Percentiles rank a stretch among this genome's conserved stretches.
phyloP scores from a whole-genome alignment of 2,113 vertebrate genomes.

The Rhegmatorhina hoffmannsi region DNA sequence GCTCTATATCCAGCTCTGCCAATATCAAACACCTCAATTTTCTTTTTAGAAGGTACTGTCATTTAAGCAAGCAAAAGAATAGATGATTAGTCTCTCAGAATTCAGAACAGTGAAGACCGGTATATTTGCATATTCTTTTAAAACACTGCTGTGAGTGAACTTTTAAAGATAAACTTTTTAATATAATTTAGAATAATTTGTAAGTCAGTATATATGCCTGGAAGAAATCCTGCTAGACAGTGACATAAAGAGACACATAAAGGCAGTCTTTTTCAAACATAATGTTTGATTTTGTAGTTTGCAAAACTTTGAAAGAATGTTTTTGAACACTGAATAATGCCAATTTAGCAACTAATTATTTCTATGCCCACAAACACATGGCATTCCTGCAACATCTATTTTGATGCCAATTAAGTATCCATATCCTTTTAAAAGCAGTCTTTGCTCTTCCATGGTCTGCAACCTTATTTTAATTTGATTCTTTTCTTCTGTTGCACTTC shows the following conservation, averaged over 20 bases:
- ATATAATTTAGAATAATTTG: neutral
- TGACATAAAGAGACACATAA: neutral
- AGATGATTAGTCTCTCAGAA: neutral
- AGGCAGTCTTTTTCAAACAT: neutral
- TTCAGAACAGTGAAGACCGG: neutral
- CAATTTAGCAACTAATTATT: neutral
- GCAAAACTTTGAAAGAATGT: neutral
- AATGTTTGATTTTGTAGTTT: neutral
- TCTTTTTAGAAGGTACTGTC: neutral
- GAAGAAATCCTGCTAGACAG: neutral
- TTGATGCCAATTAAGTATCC: neutral
- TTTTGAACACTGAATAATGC: neutral
- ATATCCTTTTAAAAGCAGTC: neutral
- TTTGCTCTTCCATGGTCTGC: neutral
- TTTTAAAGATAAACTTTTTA: neutral
- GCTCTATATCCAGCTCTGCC: neutral
- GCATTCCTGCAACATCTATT: neutral
- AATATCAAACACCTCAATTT: neutral
- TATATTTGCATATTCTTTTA: conserved; percentile 32
- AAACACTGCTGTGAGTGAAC: neutral
- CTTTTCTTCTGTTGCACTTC: neutral
- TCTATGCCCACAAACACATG: neutral
- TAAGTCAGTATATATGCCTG: neutral
- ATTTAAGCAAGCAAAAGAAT: neutral
- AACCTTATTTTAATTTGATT: neutral